Conservation (phyloP, 2,797 vertebrate genomes). For the Coccyzus lansbergi region DNA sequence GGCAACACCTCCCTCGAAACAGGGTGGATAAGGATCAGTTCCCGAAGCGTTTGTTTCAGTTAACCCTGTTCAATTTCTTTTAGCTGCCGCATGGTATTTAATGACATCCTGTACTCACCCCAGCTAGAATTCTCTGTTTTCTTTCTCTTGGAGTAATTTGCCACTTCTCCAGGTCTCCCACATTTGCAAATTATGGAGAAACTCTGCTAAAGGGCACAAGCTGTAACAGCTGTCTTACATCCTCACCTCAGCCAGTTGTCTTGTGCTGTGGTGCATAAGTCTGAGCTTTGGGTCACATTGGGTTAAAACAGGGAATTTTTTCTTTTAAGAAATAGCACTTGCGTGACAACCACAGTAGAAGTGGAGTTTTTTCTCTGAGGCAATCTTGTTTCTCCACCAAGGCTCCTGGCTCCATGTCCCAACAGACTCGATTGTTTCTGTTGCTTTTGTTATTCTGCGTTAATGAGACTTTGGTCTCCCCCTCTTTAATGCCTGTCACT, state of each 20-base stretch:
- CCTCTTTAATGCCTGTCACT: not conserved
- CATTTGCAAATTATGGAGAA: not conserved
- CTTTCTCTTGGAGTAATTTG: not conserved
- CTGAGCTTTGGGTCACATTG: not conserved
- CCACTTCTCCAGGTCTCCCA: not conserved
- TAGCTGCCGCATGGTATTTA: not conserved
- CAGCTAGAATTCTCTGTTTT: not conserved
- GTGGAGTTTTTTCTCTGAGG: not conserved
- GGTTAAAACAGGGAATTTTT: not conserved
- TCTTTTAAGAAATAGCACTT: not conserved
- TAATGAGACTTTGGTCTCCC: constrained; percentile 6
- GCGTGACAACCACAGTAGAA: not conserved
- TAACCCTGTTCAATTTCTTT: not conserved
- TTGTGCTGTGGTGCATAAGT: not conserved
- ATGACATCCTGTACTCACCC: not conserved
- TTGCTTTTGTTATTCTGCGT: constrained; percentile 32
- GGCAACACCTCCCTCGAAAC: not conserved
- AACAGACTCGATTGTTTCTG: constrained; percentile 23
- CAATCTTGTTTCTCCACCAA: not conserved
- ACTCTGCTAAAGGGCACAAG: not conserved
- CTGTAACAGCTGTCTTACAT: not conserved
- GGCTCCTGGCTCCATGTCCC: constrained; percentile 14
- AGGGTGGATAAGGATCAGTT: constrained; percentile 19
- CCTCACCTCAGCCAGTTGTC: not conserved
- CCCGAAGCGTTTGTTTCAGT: not conserved